These are phyloP conservation scores for Stenodema calcarata DNA, from an alignment of 2,888 invertebrate species.

Conservation along the genomic window DNA sequence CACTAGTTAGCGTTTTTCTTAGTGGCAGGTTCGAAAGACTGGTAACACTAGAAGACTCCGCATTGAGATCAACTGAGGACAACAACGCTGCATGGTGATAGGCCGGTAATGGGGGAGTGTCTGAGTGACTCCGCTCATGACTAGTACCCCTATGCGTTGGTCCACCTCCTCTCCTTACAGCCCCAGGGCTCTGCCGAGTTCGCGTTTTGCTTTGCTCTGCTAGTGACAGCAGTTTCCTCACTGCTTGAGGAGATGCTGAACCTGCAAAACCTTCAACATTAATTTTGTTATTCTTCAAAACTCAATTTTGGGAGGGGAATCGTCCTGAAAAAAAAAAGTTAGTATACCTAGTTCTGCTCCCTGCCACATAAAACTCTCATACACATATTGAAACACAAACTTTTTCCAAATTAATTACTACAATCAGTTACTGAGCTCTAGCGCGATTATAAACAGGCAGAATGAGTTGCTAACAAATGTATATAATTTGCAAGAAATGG, in stretches of 20 bases:
- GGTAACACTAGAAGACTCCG: conserved; percentile 94
- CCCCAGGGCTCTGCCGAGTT: conserved; percentile 72
- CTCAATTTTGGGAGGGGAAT: neutral
- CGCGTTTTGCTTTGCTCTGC: conserved; percentile 87
- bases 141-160: conserved; percentile 61
- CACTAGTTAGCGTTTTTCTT: conserved; percentile 79
- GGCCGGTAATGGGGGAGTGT: conserved; percentile 64
- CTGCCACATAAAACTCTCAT: too few relatives aligned
- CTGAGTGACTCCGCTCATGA: conserved; percentile 89
- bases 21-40: conserved; percentile 88
- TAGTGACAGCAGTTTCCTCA: conserved; percentile 90
- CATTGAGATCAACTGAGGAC: conserved; percentile 82
- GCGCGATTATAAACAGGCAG: too few relatives aligned
- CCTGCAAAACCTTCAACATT: conserved; percentile 63
- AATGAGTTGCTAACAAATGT: too few relatives aligned
- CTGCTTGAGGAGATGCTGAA: conserved; percentile 95
- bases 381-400: too few relatives aligned
- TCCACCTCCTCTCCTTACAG: conserved; percentile 57
- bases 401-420: too few relatives aligned
- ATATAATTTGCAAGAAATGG: too few relatives aligned
- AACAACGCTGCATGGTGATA: conserved; percentile 55
- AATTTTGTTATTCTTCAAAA: conserved; percentile 37
- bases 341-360: too few relatives aligned
- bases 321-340: neutral
- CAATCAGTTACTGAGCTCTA: too few relatives aligned